phyloP scores from a whole-genome alignment of 2,113 vertebrate genomes.

The Elgaria multicarinata region DNA sequence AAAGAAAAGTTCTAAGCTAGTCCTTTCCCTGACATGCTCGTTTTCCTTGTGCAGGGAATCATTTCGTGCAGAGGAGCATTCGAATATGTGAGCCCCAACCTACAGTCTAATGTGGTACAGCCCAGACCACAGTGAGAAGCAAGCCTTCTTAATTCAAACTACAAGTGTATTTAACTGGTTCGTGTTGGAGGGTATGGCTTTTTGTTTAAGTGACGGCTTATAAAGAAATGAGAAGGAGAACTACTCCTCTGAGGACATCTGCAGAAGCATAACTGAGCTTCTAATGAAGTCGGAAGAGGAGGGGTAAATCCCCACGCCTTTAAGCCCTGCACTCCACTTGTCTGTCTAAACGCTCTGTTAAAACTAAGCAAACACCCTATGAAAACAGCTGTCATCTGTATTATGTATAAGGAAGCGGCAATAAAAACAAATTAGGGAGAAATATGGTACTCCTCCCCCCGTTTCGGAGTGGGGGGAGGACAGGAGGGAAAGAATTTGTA shows the following conservation, averaged over 20 bases:
- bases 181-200: background rate
- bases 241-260: conserved; percentile 39
- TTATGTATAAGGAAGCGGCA: background rate
- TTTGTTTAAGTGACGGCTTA: background rate
- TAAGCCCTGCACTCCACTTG: background rate
- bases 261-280: conserved; percentile 53
- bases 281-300: conserved; percentile 31
- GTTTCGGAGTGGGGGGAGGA: too few relatives aligned
- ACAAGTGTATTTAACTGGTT: too few relatives aligned
- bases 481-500: background rate
- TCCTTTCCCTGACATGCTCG: too few relatives aligned
- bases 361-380: conserved; percentile 13
- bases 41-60: too few relatives aligned
- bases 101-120: too few relatives aligned
- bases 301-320: conserved; percentile 19
- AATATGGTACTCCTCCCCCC: background rate
- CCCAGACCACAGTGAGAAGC: too few relatives aligned
- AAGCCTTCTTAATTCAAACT: too few relatives aligned
- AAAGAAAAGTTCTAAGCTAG: too few relatives aligned
- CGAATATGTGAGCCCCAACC: too few relatives aligned
- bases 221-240: background rate
- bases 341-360: conserved; percentile 31
- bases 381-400: conserved; percentile 34
- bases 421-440: conserved; percentile 1
- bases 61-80: too few relatives aligned